Evolutionary conservation across 2,113 vertebrate genomes (phyloP).

Genomic region (Pyrgilauda ruficollis): DNA sequence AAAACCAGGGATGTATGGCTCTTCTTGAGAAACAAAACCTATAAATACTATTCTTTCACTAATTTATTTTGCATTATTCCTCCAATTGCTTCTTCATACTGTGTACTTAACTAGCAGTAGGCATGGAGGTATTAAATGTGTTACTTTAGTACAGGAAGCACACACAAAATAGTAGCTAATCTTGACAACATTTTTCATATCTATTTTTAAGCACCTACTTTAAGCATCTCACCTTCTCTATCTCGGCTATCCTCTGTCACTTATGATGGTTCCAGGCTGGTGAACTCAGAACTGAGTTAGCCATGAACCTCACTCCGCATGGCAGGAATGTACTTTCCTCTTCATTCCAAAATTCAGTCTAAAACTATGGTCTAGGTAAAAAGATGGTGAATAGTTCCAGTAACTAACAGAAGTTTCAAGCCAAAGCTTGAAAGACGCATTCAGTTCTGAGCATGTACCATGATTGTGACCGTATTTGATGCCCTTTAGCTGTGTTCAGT

Average conservation of each 20-base stretch:
- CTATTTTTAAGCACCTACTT: background rate
- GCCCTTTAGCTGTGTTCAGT: background rate
- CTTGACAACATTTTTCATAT: background rate
- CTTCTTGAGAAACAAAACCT: background rate
- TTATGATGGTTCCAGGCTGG: background rate
- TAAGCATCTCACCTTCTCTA: background rate
- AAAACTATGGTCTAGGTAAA: fast-evolving
- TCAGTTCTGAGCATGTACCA: background rate
- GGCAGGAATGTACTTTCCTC: background rate
- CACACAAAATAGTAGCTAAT: background rate
- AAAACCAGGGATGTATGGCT: background rate
- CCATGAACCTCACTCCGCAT: background rate
- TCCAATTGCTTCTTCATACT: background rate
- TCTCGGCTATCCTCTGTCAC: background rate
- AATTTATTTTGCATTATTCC: background rate
- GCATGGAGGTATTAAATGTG: background rate
- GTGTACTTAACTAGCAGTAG: background rate
- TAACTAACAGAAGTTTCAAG: background rate
- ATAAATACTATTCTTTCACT: background rate
- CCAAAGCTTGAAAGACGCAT: background rate
- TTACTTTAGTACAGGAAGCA: background rate
- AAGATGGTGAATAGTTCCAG: background rate
- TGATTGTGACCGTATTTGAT: background rate
- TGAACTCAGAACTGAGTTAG: background rate
- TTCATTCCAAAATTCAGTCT: background rate